phyloP scores from a whole-genome alignment of 2,888 invertebrate genomes.

The Pheosia gnoma region DNA sequence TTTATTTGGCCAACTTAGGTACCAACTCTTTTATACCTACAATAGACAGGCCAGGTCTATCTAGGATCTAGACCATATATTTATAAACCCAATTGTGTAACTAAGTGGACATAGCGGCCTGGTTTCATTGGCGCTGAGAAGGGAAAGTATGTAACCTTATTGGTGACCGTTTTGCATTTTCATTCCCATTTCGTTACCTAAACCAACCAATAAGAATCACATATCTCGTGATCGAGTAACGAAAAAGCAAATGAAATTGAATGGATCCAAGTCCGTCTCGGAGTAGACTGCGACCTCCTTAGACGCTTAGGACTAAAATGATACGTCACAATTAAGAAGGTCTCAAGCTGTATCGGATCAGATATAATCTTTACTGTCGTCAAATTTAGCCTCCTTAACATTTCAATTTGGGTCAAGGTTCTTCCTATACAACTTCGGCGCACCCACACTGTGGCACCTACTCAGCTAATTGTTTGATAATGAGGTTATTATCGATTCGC shows the following conservation, averaged over 20 bases:
- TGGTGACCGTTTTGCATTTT: background rate
- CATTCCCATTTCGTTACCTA: background rate
- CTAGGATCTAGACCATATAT: conserved; percentile 20
- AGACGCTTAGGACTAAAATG: too few relatives aligned
- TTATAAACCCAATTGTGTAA: conserved; percentile 10
- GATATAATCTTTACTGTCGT: conserved; percentile 3
- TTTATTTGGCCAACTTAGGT: conserved; percentile 23
- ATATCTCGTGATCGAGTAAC: too few relatives aligned
- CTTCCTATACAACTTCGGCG: conserved; percentile 12
- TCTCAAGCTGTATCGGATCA: too few relatives aligned
- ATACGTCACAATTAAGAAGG: too few relatives aligned
- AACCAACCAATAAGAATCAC: too few relatives aligned
- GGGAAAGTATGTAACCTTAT: background rate
- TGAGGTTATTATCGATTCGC: conserved; percentile 64
- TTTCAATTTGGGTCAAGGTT: background rate
- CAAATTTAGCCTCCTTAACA: background rate
- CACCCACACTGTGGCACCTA: conserved; percentile 47
- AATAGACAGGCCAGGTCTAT: background rate
- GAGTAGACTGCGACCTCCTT: too few relatives aligned
- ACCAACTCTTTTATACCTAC: too few relatives aligned
- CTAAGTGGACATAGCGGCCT: conserved; percentile 17
- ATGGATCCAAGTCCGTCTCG: too few relatives aligned
- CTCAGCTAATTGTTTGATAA: conserved; percentile 67
- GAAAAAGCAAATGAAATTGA: too few relatives aligned
- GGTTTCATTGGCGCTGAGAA: conserved; percentile 1